Evolutionary conservation across 2,888 invertebrate genomes (phyloP), one percentile per base, ranked within the genome.

Genomic region (Spilosoma lubricipeda): DNA sequence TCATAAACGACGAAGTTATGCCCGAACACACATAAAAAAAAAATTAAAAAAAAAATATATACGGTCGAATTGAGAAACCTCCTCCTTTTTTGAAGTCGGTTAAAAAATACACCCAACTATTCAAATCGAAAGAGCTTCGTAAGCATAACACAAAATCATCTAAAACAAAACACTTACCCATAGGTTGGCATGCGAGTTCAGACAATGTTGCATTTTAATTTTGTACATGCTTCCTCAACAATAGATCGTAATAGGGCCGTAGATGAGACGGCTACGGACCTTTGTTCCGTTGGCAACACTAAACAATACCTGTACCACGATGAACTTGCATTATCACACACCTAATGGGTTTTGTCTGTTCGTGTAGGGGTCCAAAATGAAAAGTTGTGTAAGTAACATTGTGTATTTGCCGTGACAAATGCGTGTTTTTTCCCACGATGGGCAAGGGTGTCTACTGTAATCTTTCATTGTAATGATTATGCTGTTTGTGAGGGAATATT

Each of bases 121-220:
- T 45, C 71, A 77, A 73, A 74, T 77, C 71, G 27, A n/a, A 63
- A 45, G 15, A 59, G 63, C 63, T 42, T 48, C 79, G 83, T 63
- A 56, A 72, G 71, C 74, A 72, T 80, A 83, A 83, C 80, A 84
- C 77, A 82, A 72, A 88, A 85, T 87, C 85, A 82, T 86, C 85
- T 86, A 87, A 89, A 89, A 91, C 90, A 91, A 92, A 92, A 89
- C 90, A 82, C n/a, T n/a, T n/a, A n/a, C 86, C 87, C 85, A 91
- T 92, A 89, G 82, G 81, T 84, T 87, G 84, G 88, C 87, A 87
- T 89, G 87, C 84, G 89, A 87, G 87, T 84, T 82, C 87, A 92
- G 90, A 95, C 95, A 95, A 95, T 93, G 92, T 91, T 90, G 93
- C 93, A 93, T 95, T 95, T 95, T 95, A 95, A 95, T 95, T 95